Percentiles rank a stretch among this genome's conserved stretches.
Conservation (phyloP, 2,888 invertebrate genomes). For the Azorinus chamasolen region DNA sequence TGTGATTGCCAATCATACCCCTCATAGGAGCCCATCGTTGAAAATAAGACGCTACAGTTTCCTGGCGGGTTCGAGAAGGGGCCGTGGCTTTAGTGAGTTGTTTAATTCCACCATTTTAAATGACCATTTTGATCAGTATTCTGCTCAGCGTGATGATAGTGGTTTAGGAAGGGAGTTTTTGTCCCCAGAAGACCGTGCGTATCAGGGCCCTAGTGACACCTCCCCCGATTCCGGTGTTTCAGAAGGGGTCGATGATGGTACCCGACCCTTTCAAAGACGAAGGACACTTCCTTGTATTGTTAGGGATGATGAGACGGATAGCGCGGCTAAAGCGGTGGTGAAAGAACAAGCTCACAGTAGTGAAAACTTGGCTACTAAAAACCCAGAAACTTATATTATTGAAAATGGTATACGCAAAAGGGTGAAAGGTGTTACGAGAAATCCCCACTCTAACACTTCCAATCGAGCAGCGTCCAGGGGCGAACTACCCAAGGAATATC, state of each 20-base stretch:
- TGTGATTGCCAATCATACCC: conserved; percentile 72
- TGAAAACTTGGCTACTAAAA: conserved; percentile 77
- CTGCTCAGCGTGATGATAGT: conserved; percentile 81
- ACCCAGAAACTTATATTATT: conserved; percentile 84
- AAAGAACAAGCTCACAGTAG: conserved; percentile 80
- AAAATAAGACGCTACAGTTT: conserved; percentile 83
- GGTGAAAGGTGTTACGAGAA: conserved; percentile 79
- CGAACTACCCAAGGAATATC: conserved; percentile 89
- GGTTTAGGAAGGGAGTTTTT: conserved; percentile 79
- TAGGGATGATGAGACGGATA: conserved; percentile 66
- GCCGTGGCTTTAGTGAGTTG: conserved; percentile 82
- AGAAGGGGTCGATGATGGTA: conserved; percentile 77
- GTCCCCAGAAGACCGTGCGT: conserved; percentile 57
- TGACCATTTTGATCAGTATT: conserved; percentile 86
- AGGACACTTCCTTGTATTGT: conserved; percentile 85
- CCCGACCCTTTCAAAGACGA: conserved; percentile 79
- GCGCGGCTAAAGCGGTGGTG: conserved; percentile 55
- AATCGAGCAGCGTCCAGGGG: conserved; percentile 87
- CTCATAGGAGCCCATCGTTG: conserved; percentile 80
- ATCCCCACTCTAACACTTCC: conserved; percentile 33
- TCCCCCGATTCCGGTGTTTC: conserved; percentile 84
- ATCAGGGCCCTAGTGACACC: conserved; percentile 72
- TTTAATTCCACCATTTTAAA: conserved; percentile 84
- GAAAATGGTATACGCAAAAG: conserved; percentile 86
- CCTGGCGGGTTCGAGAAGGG: conserved; percentile 81